Conservation (phyloP, 2,113 vertebrate genomes). For the Dolichallabes microphthalmus region DNA sequence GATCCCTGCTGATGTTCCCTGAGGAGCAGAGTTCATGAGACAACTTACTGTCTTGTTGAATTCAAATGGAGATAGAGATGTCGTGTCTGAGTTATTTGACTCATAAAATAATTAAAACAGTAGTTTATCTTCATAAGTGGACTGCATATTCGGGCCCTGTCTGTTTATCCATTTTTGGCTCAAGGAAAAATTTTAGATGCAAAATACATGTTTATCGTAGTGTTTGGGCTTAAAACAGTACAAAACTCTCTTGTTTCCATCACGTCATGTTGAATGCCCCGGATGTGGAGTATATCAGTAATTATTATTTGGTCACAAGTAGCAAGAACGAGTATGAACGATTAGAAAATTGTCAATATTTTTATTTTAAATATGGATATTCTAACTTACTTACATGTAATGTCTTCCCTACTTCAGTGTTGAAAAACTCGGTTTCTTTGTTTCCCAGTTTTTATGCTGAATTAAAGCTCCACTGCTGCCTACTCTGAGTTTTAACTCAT, state of each 20-base stretch:
- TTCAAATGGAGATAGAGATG: background rate
- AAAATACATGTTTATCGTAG: background rate
- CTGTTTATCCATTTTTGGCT: background rate
- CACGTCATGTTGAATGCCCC: background rate
- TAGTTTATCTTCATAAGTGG: background rate
- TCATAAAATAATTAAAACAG: background rate
- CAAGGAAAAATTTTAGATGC: background rate
- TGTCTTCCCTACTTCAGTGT: background rate
- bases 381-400: background rate
- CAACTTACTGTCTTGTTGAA: background rate
- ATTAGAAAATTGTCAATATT: background rate
- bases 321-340: background rate
- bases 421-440: background rate
- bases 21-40: conserved; percentile 4
- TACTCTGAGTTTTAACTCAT: background rate
- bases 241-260: background rate
- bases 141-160: background rate
- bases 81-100: background rate
- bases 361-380: background rate
- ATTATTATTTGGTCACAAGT: background rate
- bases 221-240: background rate
- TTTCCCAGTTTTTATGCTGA: background rate
- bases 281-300: background rate
- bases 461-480: background rate
- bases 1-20: conserved; percentile 16